Evolutionary conservation across 2,888 invertebrate species (phyloP), one percentile per base, ranked within the genome.

Genomic region (Apamea monoglypha): DNA sequence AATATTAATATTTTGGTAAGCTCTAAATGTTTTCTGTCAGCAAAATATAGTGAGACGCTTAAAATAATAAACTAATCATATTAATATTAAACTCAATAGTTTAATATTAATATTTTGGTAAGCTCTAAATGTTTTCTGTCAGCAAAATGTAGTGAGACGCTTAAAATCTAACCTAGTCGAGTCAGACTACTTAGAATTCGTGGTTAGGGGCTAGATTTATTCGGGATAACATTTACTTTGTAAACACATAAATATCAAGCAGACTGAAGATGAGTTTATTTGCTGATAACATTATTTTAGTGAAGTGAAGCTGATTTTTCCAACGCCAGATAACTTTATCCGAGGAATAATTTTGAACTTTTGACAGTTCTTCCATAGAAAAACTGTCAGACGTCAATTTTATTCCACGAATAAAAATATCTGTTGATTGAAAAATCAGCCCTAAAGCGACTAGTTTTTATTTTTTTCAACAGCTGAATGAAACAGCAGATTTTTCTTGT

Each of bases 181-280:
- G n/a, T 7, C 76, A 10, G n/a, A n/a, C 21, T n/a, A 18, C 44
- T 59, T 76, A 8, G 1, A 32, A 76, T 59, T n/a, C 25, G 44
- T 32, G 25, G 25, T 32, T 12, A 8, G 0, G 14, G 14, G 12
- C 18, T 25, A 1, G n/a, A 76, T 59, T 76, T 76, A 59, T 77
- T 61, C 6, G 6, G 25, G 25, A n/a, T 59, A 16, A 12, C 16
- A 2, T 36, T n/a, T 32, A 16, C 5, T 44, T 53, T 25, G 2
- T 18, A n/a, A 59, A 75, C 76, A 44, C 76, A 32, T 56, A 59
- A 59, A 56, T 76, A 44, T 75, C 1, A 40, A 29, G 40, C 21
- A 18, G 32, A 18, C 5, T 44, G 2, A 76, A 44, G 56, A 32
- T 16, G 29, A 16, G 29, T 25, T 44, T 56, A 56, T 44, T 32